A percentile compares a stretch with the other conserved stretches of the same genome.
These are phyloP conservation scores for Salticus scenicus DNA, from an alignment of 2,888 invertebrate species.

Conservation along the genomic window DNA sequence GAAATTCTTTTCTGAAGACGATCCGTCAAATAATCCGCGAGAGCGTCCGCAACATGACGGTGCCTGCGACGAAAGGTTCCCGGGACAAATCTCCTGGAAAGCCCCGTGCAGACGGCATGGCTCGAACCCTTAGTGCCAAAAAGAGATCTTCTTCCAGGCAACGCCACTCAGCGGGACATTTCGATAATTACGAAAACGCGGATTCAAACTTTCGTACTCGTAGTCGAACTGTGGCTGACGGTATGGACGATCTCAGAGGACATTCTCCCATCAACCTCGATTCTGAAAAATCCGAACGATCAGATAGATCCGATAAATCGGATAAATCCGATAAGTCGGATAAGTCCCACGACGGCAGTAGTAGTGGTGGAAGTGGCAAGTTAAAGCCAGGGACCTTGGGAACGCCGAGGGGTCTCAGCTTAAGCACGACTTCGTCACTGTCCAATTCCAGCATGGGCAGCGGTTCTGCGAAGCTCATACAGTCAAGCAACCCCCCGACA, in stretches of 20 bases:
- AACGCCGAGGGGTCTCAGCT: slow-evolving; percentile 93
- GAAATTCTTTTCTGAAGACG: slow-evolving; percentile 96
- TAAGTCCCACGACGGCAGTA: slow-evolving; percentile 57
- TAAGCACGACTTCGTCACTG: slow-evolving; percentile 94
- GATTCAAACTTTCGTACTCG: slow-evolving; percentile 83
- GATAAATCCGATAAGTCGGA: slow-evolving; percentile 69
- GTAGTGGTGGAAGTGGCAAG: slow-evolving; percentile 50
- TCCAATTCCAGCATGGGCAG: slow-evolving; percentile 95
- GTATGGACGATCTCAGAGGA: slow-evolving; percentile 78
- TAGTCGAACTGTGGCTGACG: slow-evolving; percentile 93
- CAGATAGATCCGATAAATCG: slow-evolving; percentile 70
- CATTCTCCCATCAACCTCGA: slow-evolving; percentile 61
- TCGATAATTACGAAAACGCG: slow-evolving; percentile 80
- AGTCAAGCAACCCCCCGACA: slow-evolving; percentile 94
- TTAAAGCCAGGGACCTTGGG: slow-evolving; percentile 82
- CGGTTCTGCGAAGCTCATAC: slow-evolving; percentile 89
- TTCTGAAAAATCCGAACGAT: slow-evolving; percentile 67
- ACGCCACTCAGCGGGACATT: slow-evolving; percentile 87
- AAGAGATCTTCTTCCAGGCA: slow-evolving; percentile 80
- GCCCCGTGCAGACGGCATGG: slow-evolving; percentile 32
- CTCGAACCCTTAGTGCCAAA: slow-evolving; percentile 85
- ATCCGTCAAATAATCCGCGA: slow-evolving; percentile 97
- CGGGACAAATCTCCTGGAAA: slow-evolving; percentile 61
- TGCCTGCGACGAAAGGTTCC: slow-evolving; percentile 59
- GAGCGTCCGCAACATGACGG: slow-evolving; percentile 95